Conservation (phyloP, 2,888 invertebrate species). For the Piscicola geometra region DNA sequence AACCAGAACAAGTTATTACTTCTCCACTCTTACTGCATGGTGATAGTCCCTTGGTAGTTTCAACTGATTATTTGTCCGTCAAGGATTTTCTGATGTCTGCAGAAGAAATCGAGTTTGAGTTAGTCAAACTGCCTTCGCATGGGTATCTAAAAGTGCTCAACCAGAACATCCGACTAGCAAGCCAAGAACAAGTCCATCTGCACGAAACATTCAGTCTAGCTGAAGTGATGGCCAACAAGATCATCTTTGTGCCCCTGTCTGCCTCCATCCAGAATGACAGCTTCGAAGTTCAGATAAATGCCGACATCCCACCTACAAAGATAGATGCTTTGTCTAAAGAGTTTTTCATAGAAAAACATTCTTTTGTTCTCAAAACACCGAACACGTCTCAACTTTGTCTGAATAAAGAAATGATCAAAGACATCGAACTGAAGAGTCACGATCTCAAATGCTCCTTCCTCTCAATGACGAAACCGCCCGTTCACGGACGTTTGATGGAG, state of each 20-base stretch:
- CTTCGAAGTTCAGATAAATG: slow-evolving; percentile 17
- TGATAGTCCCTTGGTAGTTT: neutral
- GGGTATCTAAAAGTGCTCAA: slow-evolving; percentile 26
- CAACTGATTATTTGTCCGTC: neutral
- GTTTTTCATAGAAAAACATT: neutral
- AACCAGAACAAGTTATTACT: neutral
- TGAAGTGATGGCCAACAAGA: slow-evolving; percentile 21
- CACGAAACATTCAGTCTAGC: slow-evolving; percentile 15
- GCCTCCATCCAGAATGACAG: slow-evolving; percentile 8
- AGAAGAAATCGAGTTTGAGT: slow-evolving; percentile 23
- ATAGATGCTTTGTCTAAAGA: neutral
- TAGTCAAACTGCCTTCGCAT: neutral
- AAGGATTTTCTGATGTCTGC: slow-evolving; percentile 5
- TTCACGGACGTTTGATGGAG: neutral
- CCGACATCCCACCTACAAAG: neutral
- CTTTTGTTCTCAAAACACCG: neutral
- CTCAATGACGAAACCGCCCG: slow-evolving; percentile 5
- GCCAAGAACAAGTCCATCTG: neutral
- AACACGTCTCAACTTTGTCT: neutral
- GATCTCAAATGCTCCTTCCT: neutral
- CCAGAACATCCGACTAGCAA: slow-evolving; percentile 16
- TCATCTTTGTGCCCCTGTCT: slow-evolving; percentile 14
- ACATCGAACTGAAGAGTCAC: neutral
- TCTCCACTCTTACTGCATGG: neutral
- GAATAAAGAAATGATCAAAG: neutral